Evolutionary conservation across 2,888 invertebrate genomes (phyloP), one percentile per base, ranked within the genome.

Genomic region (Parnassius glacialis): DNA sequence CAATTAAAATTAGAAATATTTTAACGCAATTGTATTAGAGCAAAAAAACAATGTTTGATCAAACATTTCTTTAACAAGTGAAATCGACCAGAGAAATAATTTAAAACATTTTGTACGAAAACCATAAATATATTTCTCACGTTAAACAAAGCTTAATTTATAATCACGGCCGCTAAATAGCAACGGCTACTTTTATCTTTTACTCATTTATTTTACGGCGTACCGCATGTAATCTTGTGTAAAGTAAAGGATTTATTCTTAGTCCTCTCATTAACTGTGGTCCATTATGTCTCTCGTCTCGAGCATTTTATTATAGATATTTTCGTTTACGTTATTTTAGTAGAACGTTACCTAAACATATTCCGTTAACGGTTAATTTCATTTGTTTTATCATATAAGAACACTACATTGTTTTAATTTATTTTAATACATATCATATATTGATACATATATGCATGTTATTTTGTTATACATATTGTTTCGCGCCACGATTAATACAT

Each of bases 251-350:
- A 43, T 57, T 58, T 54, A 54, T 53, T 41, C 54, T 53, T 58
- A 54, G 54, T 51, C 62, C 58, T 62, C 54, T 62, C 58, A 62
- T 62, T 58, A 62, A 53, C 43, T 53, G n/a, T n/a, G 48, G 53
- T 50, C 62, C 58, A 50, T 58, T 58, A 50, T 43, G 16, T 54
- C 16, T 48, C 44, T 48, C 42, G 10, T 51, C 10, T 34, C n/a
- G 20, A 44, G 20, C 44, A 2, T 53, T 54, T 44, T 43, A 54
- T 9, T 11, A 48, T 20, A 10, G 44, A 2, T 43, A 43, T 54
- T 54, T 54, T 20, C 43, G 20, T 43, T 53, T 42, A 12, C 12
- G 48, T 2, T 13, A 3, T 48, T 48, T 48, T 48, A 7, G 13
- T 9, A n/a, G 10, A 48, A 10, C 1, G 34, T 34, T 48, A n/a